Evolutionary conservation across 2,888 invertebrate species (phyloP), one percentile per base, ranked within the genome.

Genomic region (Morpho achilles): DNA sequence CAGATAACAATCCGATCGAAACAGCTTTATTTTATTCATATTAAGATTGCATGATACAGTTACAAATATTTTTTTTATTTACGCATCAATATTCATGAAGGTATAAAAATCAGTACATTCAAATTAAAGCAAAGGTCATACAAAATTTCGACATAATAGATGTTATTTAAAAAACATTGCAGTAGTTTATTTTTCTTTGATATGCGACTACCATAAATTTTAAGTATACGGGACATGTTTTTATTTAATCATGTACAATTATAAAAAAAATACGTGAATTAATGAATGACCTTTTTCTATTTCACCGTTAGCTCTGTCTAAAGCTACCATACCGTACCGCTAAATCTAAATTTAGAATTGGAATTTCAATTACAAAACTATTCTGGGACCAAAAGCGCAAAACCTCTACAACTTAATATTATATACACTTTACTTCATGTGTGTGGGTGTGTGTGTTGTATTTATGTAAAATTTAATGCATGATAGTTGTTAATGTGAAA

Each of bases 51-150:
- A 41, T 42, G 42, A 54, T 48, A 42, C 45, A 54, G 42, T 42
- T 54, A 54, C 53, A 54, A 41, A 47, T 47, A n/a, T 23, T 48
- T 54, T 54, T 54, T 42, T 47, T 45, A 53, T 58, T 41, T 50
- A 32, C 5, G 40, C 10, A 58, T 58, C 50, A 53, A 58, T 53
- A 58, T 58, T 53, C 49, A 58, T 53, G 45, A 53, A n/a, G 58
- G 16, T 23, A 50, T 53, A 45, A 53, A 53, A 48, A 47, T 16
- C 44, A 58, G 44, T 58, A 39, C 45, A 53, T 53, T 53, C 53
- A 48, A 58, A 58, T 44, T 46, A 39, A 44, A 52, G 39, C 43
- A 49, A 53, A 58, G 58, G 58, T 53, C 53, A 41, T 47, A 44
- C 49, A 49, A 48, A 40, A 48, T 57, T 46, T n/a, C 46, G 22